Conservation (phyloP, 2,113 vertebrate genomes). For the Ascaphus truei region DNA sequence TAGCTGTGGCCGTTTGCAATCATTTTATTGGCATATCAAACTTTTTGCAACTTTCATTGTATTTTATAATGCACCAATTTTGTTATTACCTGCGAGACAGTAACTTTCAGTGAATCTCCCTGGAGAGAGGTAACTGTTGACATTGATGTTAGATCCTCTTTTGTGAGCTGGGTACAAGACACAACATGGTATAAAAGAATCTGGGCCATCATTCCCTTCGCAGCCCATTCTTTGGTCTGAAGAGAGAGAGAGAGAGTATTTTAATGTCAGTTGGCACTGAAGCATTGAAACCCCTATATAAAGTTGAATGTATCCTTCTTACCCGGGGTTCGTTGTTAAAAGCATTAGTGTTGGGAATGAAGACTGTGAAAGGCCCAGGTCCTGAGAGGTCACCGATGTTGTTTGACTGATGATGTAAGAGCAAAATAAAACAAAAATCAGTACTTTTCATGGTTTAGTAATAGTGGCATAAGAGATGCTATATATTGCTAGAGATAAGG, state of each 20-base stretch:
- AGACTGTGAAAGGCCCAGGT: slow-evolving; percentile 81
- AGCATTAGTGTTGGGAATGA: slow-evolving; percentile 54
- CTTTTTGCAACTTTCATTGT: too few relatives aligned
- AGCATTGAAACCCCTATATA: background rate
- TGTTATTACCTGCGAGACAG: slow-evolving; percentile 70
- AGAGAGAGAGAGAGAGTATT: background rate
- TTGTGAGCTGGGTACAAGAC: slow-evolving; percentile 69
- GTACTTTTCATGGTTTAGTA: too few relatives aligned
- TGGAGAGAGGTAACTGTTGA: slow-evolving; percentile 74
- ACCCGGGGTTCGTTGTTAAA: slow-evolving; percentile 49
- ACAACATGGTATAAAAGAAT: slow-evolving; percentile 80
- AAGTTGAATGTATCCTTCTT: too few relatives aligned
- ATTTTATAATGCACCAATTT: too few relatives aligned
- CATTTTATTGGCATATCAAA: too few relatives aligned
- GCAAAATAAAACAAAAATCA: background rate
- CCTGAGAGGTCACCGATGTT: slow-evolving; percentile 58
- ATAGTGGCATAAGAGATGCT: background rate
- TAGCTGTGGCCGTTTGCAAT: too few relatives aligned
- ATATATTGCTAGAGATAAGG: too few relatives aligned
- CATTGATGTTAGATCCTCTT: slow-evolving; percentile 59
- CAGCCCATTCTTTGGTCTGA: slow-evolving; percentile 58
- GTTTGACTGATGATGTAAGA: slow-evolving; percentile 52
- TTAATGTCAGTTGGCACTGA: background rate
- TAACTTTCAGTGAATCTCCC: slow-evolving; percentile 66
- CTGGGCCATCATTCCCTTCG: slow-evolving; percentile 48